These are phyloP conservation scores for Pampus argenteus DNA, from an alignment of 2,797 vertebrate species.

Conservation along the genomic window DNA sequence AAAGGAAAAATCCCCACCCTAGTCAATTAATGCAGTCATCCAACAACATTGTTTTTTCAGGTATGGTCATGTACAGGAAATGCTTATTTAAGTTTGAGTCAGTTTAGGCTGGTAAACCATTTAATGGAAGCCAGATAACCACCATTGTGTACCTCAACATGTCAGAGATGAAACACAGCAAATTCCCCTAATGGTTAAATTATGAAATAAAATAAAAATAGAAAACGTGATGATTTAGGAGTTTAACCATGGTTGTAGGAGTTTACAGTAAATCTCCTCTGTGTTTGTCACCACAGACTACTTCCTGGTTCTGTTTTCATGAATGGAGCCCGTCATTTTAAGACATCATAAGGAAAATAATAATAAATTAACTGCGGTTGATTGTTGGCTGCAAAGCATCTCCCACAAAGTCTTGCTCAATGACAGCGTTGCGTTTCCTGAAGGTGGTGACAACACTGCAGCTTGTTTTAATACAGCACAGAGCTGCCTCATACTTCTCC, in stretches of 20 bases:
- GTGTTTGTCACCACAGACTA: neutral
- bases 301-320: neutral
- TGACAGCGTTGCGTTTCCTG: neutral
- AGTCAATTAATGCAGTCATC: slow-evolving; percentile 6
- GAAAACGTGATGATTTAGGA: neutral
- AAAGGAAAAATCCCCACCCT: neutral
- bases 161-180: neutral
- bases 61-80: neutral
- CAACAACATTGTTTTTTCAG: neutral
- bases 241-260: neutral
- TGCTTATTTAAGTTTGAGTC: neutral
- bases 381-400: neutral
- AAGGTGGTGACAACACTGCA: neutral
- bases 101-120: neutral
- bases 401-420: neutral
- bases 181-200: neutral
- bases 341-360: neutral
- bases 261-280: neutral
- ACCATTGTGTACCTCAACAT: neutral
- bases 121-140: neutral
- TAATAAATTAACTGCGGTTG: neutral
- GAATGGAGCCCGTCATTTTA: neutral
- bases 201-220: neutral
- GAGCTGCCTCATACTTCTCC: neutral
- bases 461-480: neutral